Percentiles rank a stretch among this genome's conserved stretches.
phyloP scores from a whole-genome alignment of 2,888 invertebrate species.

The Brachyopa scutellaris region DNA sequence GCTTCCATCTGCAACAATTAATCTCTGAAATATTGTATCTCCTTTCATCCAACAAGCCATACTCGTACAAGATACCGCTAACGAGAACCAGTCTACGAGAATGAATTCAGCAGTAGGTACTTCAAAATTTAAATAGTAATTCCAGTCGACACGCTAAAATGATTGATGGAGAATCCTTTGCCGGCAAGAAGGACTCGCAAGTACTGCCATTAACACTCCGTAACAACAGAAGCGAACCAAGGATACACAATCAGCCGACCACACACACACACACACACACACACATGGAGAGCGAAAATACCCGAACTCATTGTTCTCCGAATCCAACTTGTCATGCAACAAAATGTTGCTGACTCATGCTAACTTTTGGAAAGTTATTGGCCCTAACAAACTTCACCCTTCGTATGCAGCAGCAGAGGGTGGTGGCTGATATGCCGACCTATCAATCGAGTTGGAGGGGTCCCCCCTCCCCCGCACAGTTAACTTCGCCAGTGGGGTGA shows the following conservation, averaged over 20 bases:
- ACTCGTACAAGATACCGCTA: neutral
- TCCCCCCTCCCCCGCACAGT: no score
- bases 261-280: neutral
- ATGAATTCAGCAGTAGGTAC: neutral
- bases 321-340: constrained; percentile 67
- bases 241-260: neutral
- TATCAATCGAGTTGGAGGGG: neutral
- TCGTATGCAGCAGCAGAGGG: constrained; percentile 10
- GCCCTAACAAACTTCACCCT: constrained; percentile 41
- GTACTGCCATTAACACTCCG: constrained; percentile 45
- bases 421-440: neutral
- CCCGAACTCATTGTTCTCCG: constrained; percentile 62
- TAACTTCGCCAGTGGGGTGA: constrained; percentile 15
- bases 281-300: no score
- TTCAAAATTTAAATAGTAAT: constrained; percentile 59
- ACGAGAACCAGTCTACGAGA: constrained; percentile 20
- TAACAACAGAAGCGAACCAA: constrained; percentile 17
- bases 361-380: constrained; percentile 52
- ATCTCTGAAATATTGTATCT: constrained; percentile 52
- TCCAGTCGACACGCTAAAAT: constrained; percentile 59
- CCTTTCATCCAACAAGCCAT: neutral
- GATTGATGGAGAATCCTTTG: constrained; percentile 57
- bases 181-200: constrained; percentile 38
- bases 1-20: constrained; percentile 63
- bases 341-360: constrained; percentile 69